Conservation (phyloP, 2,797 vertebrate genomes). For the Lindbergichthys nudifrons region DNA sequence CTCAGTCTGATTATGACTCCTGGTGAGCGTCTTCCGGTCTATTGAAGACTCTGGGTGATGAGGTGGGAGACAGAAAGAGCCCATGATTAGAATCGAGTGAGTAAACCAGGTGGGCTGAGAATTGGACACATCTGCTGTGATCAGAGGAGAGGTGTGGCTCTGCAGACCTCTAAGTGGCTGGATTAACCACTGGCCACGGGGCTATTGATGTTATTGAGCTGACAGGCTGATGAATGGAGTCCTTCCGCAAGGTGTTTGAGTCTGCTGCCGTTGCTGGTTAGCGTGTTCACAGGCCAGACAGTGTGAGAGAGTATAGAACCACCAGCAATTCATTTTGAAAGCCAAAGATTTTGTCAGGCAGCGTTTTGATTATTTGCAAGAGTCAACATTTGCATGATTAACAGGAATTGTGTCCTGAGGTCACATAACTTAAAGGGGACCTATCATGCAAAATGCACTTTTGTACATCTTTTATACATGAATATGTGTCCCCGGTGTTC, state of each 20-base stretch:
- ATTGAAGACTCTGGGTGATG: conserved; percentile 33
- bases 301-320: conserved; percentile 36
- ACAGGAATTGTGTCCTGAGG: conserved; percentile 49
- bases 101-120: conserved; percentile 55
- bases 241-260: conserved; percentile 61
- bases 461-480: too few species aligned
- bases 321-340: conserved; percentile 51
- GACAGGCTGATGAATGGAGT: conserved; percentile 78
- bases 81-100: conserved; percentile 61
- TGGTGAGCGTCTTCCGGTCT: conserved; percentile 23
- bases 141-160: conserved; percentile 70
- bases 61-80: conserved; percentile 36
- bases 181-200: conserved; percentile 77
- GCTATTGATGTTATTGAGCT: conserved; percentile 80
- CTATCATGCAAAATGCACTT: too few species aligned
- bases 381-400: conserved; percentile 60
- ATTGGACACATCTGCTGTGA: conserved; percentile 69
- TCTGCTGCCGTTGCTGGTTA: conserved; percentile 46
- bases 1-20: conserved; percentile 39
- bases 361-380: conserved; percentile 57
- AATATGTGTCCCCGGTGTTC: too few species aligned
- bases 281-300: conserved; percentile 29
- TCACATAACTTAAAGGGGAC: conserved; percentile 35
- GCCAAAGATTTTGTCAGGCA: conserved; percentile 37
- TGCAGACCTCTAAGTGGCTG: conserved; percentile 71